Evolutionary conservation across 2,113 vertebrate genomes (phyloP).

Genomic region (Ancistrus triradiatus): DNA sequence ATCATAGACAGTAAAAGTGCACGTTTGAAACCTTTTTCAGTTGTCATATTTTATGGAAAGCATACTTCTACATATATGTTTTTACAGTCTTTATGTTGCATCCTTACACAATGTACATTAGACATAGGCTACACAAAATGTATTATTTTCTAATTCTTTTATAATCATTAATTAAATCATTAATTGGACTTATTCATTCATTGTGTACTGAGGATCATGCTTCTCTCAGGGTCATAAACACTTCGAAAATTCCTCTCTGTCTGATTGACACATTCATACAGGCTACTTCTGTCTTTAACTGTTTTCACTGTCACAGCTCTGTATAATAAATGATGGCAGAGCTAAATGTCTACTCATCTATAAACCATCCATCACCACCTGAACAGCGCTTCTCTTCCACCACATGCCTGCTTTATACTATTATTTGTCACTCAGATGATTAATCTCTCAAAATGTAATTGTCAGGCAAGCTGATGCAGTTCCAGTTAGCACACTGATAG

Average conservation of each 20-base stretch:
- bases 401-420: conserved; percentile 34
- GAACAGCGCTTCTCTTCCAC: conserved; percentile 25
- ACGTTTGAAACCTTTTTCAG: not conserved
- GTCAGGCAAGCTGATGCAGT: conserved; percentile 39
- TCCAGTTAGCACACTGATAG: conserved; percentile 28
- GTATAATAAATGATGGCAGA: conserved; percentile 22
- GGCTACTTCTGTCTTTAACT: conserved; percentile 10
- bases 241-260: conserved; percentile 2
- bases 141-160: too few relatives aligned
- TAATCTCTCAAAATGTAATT: conserved; percentile 47
- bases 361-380: conserved; percentile 24
- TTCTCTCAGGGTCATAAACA: conserved; percentile 5
- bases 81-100: not conserved
- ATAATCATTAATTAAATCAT: too few relatives aligned
- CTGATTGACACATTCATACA: conserved; percentile 26
- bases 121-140: not conserved
- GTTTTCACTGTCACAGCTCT: conserved; percentile 29
- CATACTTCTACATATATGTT: not conserved
- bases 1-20: conserved; percentile 21
- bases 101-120: not conserved
- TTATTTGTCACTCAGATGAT: conserved; percentile 44
- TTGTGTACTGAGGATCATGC: not conserved
- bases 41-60: conserved; percentile 3
- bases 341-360: conserved; percentile 22
- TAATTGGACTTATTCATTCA: not conserved